Base-by-base conservation (phyloP, 2,113 vertebrate genomes). In the Actinemys pallida region DNA sequence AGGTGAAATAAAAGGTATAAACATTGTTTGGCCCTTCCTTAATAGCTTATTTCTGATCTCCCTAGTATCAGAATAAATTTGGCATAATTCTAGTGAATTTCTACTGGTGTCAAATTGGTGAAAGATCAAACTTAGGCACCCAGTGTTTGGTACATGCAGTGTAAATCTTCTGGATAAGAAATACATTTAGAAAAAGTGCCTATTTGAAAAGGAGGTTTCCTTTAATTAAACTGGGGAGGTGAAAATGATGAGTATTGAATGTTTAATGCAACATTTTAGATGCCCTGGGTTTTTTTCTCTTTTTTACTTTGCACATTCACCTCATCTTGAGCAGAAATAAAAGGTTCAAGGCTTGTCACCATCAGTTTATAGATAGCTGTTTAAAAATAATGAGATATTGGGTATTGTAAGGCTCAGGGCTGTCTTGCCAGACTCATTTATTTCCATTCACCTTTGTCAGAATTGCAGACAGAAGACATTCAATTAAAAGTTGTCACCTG, bases 351-450 rank as follows among this genome's bases (percentile, higher is more conserved):
- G 90, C 98, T 98, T 98, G 98, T 98, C 98, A 98, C 97, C 97
- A 98, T 98, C 97, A 97, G 98, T 98, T 98, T 98, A 98, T 98
- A 98, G 98, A 98, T 98, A 98, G 98, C 98, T 98, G 98, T 98
- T 98, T 98, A 98, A 98, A 98, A 98, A 98, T 98, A 98, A 99
- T 98, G 98, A 98, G 98, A 97, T 98, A 98, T 98, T 98, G 98
- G 98, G 97, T 98, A 98, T 98, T 98, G 98, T 98, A 98, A 97
- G 93, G 98, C 98, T 98, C 98, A 98, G 97, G 98, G 98, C 98
- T 97, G 97, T 98, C 98, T 98, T 98, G 98, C 98, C 97, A 98
- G 98, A 97, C 98, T 98, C 98, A 98, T 98, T 98, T 98, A 98
- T 98, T 98, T 98, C 98, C 94, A 97, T 98, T 98, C 98, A 98